Percentiles rank a stretch among this genome's conserved stretches.
Conservation (phyloP, 37 sponge, comb jelly and placozoan genomes). For the Dysidea cf. avara region DNA sequence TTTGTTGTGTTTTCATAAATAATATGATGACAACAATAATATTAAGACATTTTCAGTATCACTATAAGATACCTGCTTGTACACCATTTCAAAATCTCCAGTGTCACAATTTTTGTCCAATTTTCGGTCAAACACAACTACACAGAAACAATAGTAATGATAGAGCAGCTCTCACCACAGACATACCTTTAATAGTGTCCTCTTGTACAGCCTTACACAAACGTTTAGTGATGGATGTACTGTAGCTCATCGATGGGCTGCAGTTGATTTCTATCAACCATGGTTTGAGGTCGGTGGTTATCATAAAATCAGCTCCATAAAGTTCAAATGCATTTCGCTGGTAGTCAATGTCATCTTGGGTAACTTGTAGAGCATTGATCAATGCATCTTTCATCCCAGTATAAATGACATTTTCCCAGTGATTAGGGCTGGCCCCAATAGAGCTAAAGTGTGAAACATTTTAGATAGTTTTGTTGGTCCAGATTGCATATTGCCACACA, state of each 20-base stretch:
- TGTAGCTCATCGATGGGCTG: slow-evolving; percentile 88
- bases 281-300: slow-evolving; percentile 76
- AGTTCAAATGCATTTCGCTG: slow-evolving; percentile 83
- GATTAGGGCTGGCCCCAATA: no score
- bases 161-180: neutral
- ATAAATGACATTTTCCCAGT: slow-evolving; percentile 74
- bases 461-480: no score
- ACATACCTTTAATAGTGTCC: slow-evolving; percentile 71
- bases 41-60: no score
- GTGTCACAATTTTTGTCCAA: slow-evolving; percentile 59
- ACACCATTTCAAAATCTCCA: slow-evolving; percentile 80
- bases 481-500: no score
- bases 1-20: no score
- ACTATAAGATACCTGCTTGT: slow-evolving; percentile 84
- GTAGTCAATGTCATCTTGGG: slow-evolving; percentile 75
- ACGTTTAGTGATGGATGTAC: slow-evolving; percentile 77
- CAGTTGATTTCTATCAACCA: slow-evolving; percentile 98
- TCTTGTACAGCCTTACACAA: slow-evolving; percentile 89
- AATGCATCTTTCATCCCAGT: slow-evolving; percentile 91
- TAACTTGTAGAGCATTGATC: slow-evolving; percentile 64
- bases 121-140: slow-evolving; percentile 74
- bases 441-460: no score
- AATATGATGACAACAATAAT: no score
- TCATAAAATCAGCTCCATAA: slow-evolving; percentile 98
- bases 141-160: neutral